Evolutionary conservation across 2,888 invertebrate species (phyloP).

Genomic region (Dynastes grantii): DNA sequence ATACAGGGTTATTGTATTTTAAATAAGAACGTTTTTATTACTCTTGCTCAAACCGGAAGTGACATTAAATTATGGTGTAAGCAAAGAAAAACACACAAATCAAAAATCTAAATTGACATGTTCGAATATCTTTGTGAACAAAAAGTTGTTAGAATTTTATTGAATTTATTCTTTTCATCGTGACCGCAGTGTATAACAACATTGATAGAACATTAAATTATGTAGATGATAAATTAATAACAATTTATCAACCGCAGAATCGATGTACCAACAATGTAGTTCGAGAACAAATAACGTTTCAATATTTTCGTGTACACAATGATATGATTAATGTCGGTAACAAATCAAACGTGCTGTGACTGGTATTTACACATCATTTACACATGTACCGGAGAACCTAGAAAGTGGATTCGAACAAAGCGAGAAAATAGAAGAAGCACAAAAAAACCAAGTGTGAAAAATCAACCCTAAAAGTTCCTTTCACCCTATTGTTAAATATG

Average conservation of each 20-base stretch:
- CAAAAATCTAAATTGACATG: too few species aligned
- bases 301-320: constrained; percentile 59
- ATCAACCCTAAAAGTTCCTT: constrained; percentile 62
- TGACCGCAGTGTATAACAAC: not conserved
- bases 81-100: too few species aligned
- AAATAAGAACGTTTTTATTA: too few species aligned
- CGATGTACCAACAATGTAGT: constrained; percentile 37
- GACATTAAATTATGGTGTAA: too few species aligned
- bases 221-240: constrained; percentile 42
- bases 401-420: constrained; percentile 37
- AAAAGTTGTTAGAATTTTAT: too few species aligned
- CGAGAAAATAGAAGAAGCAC: constrained; percentile 13
- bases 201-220: not conserved
- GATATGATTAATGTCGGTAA: constrained; percentile 59
- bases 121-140: too few species aligned
- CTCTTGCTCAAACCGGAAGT: too few species aligned
- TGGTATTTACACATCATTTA: constrained; percentile 63
- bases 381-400: constrained; percentile 56
- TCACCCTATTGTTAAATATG: constrained; percentile 57
- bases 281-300: constrained; percentile 45
- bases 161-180: too few species aligned
- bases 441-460: constrained; percentile 62
- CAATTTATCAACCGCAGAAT: constrained; percentile 23
- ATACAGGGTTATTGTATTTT: too few species aligned
- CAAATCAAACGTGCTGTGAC: constrained; percentile 61